Percentiles rank a stretch among this genome's conserved stretches.
These are phyloP conservation scores for Stratiomys singularior DNA, from an alignment of 2,888 invertebrate species.

Conservation along the genomic window DNA sequence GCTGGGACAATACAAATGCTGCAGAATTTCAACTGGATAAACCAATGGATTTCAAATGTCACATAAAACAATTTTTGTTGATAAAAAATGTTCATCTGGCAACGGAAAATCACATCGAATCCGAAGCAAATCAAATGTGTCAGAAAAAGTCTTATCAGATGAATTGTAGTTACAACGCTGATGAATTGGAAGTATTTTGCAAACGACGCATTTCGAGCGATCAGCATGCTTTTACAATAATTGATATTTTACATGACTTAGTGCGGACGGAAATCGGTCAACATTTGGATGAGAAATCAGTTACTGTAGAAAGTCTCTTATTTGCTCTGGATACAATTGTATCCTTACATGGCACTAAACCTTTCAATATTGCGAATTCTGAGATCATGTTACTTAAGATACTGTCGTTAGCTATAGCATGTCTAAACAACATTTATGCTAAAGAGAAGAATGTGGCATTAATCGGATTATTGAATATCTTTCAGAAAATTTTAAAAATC, in stretches of 20 bases:
- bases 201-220: slow-evolving; percentile 58
- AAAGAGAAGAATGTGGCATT: slow-evolving; percentile 11
- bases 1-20: slow-evolving; percentile 59
- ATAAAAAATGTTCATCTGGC: neutral
- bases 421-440: slow-evolving; percentile 32
- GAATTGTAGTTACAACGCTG: neutral
- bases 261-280: slow-evolving; percentile 58
- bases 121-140: neutral
- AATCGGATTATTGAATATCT: neutral
- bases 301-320: slow-evolving; percentile 59
- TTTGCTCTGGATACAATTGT: slow-evolving; percentile 61
- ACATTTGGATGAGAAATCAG: slow-evolving; percentile 57
- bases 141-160: neutral
- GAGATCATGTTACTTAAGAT: slow-evolving; percentile 32
- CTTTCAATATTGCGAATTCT: slow-evolving; percentile 55
- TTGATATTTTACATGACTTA: slow-evolving; percentile 60
- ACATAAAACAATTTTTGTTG: slow-evolving; percentile 5
- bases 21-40: slow-evolving; percentile 25
- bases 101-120: neutral
- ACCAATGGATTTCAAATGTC: slow-evolving; percentile 11
- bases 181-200: slow-evolving; percentile 54
- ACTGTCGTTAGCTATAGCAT: slow-evolving; percentile 2
- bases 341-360: slow-evolving; percentile 49
- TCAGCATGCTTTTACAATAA: slow-evolving; percentile 61
- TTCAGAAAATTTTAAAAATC: neutral